Base-by-base conservation (phyloP, 37 sponge, comb jelly and placozoan genomes). In the Halichondria panicea region DNA sequence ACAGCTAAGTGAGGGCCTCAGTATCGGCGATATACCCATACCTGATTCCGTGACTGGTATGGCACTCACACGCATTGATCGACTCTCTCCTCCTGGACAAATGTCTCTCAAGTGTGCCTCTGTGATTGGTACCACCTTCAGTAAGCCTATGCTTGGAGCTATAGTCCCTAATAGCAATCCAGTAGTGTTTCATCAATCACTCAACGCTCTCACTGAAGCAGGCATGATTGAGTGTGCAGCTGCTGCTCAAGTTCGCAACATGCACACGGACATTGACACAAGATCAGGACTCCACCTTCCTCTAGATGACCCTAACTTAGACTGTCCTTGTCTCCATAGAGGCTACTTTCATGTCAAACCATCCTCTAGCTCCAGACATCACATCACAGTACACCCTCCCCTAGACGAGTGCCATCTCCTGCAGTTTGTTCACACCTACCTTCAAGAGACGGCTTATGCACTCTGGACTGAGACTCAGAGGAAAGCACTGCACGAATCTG, bases 71-170 rank as follows among this genome's bases (percentile, higher is more conserved):
- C 55, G 97, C 18, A 81, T 96, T 40, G 93, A 89, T 77, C 76
- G 86, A 68, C 84, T 91, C 62, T 84, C 84, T 0, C 77, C 83
- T 35, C 66, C 78, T 21, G 81, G 81, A 32, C 97, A 92, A 84
- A 76, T 96, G 90, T 84, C 87, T 33, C 78, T 96, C 43, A 96
- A 96, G 80, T 92, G 88, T 81, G 97, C 97, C 6, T 76, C 92
- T 43, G 76, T 89, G 3, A 69, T 91, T 28, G 97, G 97, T 0
- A 88, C 67, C 12, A 33, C 72, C 1, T 93, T 93, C 69, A 79
- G 78, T 25, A 45, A 74, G n/a, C 30, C 69, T 6, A 81, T 93
- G 82, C 80, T 93, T 4, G 52, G 75, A 52, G 70, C 68, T 28
- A 82, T 93, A 15, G 55, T 85, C 0, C 94, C 94, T 6, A 84